Conservation (phyloP, 2,888 invertebrate genomes). For the Archaeoteleia sp. region DNA sequence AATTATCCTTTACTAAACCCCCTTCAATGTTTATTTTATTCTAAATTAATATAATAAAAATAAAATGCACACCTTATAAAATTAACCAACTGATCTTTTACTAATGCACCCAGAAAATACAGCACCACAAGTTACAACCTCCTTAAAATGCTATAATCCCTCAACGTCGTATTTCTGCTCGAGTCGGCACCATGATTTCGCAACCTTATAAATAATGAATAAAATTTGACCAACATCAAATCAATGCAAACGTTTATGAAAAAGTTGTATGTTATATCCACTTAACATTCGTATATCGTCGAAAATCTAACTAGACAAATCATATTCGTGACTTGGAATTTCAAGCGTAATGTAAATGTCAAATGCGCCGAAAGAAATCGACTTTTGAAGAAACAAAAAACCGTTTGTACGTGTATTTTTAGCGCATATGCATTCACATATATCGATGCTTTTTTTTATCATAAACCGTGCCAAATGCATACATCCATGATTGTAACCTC, state of each 20-base stretch:
- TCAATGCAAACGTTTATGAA: slow-evolving; percentile 1
- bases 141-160: too few relatives aligned
- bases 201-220: slow-evolving; percentile 21
- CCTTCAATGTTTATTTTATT: too few relatives aligned
- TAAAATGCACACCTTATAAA: too few relatives aligned
- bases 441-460: slow-evolving; percentile 45
- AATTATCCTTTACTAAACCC: too few relatives aligned
- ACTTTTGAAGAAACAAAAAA: slow-evolving; percentile 22
- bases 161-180: too few relatives aligned
- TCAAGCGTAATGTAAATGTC: slow-evolving; percentile 71
- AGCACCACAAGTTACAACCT: too few relatives aligned
- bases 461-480: slow-evolving; percentile 48
- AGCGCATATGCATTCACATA: slow-evolving; percentile 30
- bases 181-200: too few relatives aligned
- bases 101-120: too few relatives aligned
- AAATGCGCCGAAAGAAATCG: slow-evolving; percentile 50
- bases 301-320: slow-evolving; percentile 64
- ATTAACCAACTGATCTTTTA: too few relatives aligned
- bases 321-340: slow-evolving; percentile 73
- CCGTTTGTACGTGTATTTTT: slow-evolving; percentile 10
- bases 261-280: too few relatives aligned
- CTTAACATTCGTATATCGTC: slow-evolving; percentile 32
- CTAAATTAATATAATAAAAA: too few relatives aligned
- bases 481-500: slow-evolving; percentile 48
- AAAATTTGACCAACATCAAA: slow-evolving; percentile 1